These are phyloP conservation scores for Drosophila rhopaloa DNA, from an alignment of 1,140 invertebrate genomes.

Conservation along the genomic window DNA sequence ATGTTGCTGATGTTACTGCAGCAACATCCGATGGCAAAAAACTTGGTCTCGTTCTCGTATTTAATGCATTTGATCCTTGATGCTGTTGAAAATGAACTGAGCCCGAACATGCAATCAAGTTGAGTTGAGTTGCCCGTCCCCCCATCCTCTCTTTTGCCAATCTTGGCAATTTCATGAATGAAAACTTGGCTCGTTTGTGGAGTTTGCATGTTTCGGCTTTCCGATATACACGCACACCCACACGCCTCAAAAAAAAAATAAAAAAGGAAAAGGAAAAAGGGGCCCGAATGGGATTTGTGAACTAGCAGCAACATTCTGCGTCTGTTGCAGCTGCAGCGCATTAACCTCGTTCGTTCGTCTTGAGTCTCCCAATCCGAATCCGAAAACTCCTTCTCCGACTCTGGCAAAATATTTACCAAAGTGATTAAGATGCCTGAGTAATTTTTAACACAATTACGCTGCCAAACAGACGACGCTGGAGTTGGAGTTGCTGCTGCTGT, in stretches of 20 bases:
- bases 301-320: constrained; percentile 49
- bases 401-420: constrained; percentile 83
- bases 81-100: constrained; percentile 83
- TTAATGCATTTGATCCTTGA: constrained; percentile 83
- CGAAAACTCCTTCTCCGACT: constrained; percentile 44
- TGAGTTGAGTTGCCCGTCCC: constrained; percentile 25
- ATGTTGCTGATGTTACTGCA: constrained; percentile 18
- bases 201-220: constrained; percentile 73
- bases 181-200: constrained; percentile 67
- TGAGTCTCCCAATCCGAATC: constrained; percentile 10
- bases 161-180: constrained; percentile 80
- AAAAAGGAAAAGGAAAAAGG: not conserved
- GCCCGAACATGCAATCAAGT: constrained; percentile 80
- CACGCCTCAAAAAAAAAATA: constrained; percentile 13
- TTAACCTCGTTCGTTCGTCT: constrained; percentile 70
- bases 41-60: constrained; percentile 66
- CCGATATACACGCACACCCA: constrained; percentile 72
- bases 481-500: constrained; percentile 45
- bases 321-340: constrained; percentile 76
- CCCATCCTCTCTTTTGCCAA: constrained; percentile 16
- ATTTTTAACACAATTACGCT: constrained; percentile 83
- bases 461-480: constrained; percentile 75
- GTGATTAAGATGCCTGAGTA: constrained; percentile 83
- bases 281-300: constrained; percentile 30
- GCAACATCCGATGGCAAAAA: constrained; percentile 68